Conservation (phyloP, 2,888 invertebrate genomes). For the Lepeophtheirus nordmannii region DNA sequence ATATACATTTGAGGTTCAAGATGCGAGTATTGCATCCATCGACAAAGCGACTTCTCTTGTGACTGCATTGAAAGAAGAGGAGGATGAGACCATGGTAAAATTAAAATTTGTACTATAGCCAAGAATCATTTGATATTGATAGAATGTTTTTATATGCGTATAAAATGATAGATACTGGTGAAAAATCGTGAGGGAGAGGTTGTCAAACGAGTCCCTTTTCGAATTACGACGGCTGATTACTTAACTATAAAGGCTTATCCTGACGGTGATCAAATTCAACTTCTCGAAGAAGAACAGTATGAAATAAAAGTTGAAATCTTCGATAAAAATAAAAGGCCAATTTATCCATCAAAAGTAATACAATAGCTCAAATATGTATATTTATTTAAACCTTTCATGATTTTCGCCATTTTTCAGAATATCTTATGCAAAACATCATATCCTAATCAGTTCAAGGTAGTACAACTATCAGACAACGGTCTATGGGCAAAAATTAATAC, state of each 20-base stretch:
- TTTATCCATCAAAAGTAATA: slow-evolving; percentile 15
- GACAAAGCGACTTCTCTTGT: not conserved
- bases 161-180: slow-evolving; percentile 1
- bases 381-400: not conserved
- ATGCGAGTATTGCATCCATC: not conserved
- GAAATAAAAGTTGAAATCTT: slow-evolving; percentile 6
- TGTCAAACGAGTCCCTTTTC: slow-evolving; percentile 1
- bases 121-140: not conserved
- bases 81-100: slow-evolving; percentile 11
- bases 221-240: not conserved
- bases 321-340: slow-evolving; percentile 3
- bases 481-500: not conserved
- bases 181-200: slow-evolving; percentile 16
- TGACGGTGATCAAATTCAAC: slow-evolving; percentile 1
- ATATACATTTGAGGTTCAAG: slow-evolving; percentile 15
- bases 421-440: slow-evolving; percentile 19
- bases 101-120: not conserved
- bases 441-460: slow-evolving; percentile 10
- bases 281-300: not conserved
- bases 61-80: not conserved
- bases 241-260: slow-evolving; percentile 2
- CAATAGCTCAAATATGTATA: not conserved
- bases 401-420: not conserved
- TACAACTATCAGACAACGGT: slow-evolving; percentile 2
- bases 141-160: too few species aligned